Percentiles rank a stretch among this genome's conserved stretches.
These are phyloP conservation scores for Sterna hirundo DNA, from an alignment of 2,113 vertebrate species.

Conservation along the genomic window DNA sequence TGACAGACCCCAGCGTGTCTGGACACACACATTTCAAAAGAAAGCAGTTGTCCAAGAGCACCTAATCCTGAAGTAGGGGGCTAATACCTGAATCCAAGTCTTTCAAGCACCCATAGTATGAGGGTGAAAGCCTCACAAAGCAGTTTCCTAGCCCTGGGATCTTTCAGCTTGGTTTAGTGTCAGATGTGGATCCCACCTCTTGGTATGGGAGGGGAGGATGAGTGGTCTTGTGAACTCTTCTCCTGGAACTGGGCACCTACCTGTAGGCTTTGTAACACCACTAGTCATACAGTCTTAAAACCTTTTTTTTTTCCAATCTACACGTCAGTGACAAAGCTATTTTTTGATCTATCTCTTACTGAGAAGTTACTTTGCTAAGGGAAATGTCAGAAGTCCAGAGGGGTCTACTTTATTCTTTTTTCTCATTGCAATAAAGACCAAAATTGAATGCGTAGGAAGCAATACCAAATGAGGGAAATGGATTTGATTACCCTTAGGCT, in stretches of 20 bases:
- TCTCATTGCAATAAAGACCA: neutral
- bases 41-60: neutral
- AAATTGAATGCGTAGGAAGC: neutral
- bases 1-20: fast-evolving
- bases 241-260: neutral
- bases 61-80: neutral
- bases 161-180: fast-evolving
- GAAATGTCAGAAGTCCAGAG: neutral
- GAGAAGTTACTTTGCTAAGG: neutral
- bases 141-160: fast-evolving
- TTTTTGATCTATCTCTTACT: neutral
- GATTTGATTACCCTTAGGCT: neutral
- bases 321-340: neutral
- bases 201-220: fast-evolving
- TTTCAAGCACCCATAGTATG: neutral
- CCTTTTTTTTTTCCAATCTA: neutral
- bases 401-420: neutral
- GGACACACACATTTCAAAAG: neutral
- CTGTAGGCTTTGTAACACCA: neutral
- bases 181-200: neutral
- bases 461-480: neutral
- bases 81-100: neutral
- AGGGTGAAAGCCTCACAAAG: neutral
- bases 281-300: neutral
- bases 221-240: neutral